These are phyloP conservation scores for Triops longicaudatus DNA, from an alignment of 1,140 invertebrate genomes.

Conservation along the genomic window DNA sequence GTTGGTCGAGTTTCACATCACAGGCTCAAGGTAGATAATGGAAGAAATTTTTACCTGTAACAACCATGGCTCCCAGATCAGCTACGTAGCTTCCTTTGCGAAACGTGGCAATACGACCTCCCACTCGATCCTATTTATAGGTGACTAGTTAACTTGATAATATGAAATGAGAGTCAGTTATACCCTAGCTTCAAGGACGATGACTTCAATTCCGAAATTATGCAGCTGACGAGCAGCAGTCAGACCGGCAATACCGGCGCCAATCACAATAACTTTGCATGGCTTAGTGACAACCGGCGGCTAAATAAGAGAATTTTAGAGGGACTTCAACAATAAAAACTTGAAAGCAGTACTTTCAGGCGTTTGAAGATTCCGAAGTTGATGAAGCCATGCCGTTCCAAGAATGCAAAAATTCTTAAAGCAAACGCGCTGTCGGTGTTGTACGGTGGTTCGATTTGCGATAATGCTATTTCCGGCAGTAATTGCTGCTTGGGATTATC, in stretches of 20 bases:
- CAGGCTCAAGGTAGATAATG: slow-evolving; percentile 28
- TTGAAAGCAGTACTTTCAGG: slow-evolving; percentile 51
- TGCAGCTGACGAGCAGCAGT: slow-evolving; percentile 88
- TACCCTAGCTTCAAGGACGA: slow-evolving; percentile 84
- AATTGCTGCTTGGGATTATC: slow-evolving; percentile 92
- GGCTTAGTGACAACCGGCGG: slow-evolving; percentile 64
- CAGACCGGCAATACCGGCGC: slow-evolving; percentile 87
- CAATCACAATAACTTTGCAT: slow-evolving; percentile 89
- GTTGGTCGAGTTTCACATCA: background rate
- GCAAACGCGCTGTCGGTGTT: slow-evolving; percentile 81
- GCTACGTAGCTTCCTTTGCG: slow-evolving; percentile 89
- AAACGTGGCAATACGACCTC: slow-evolving; percentile 93
- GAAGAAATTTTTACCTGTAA: slow-evolving; percentile 39
- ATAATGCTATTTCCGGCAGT: slow-evolving; percentile 67
- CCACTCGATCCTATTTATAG: slow-evolving; percentile 68
- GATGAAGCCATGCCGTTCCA: slow-evolving; percentile 93
- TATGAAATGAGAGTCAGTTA: slow-evolving; percentile 21
- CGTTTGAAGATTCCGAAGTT: slow-evolving; percentile 97
- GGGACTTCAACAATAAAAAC: too few relatives aligned
- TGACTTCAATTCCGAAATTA: slow-evolving; percentile 92
- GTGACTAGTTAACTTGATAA: slow-evolving; percentile 28
- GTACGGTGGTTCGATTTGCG: slow-evolving; percentile 79
- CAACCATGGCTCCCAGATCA: slow-evolving; percentile 69
- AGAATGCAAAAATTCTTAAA: slow-evolving; percentile 76
- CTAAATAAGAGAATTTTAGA: slow-evolving; percentile 34